Conservation (phyloP, 1,140 invertebrate species). For the Melanaphis sacchari region DNA sequence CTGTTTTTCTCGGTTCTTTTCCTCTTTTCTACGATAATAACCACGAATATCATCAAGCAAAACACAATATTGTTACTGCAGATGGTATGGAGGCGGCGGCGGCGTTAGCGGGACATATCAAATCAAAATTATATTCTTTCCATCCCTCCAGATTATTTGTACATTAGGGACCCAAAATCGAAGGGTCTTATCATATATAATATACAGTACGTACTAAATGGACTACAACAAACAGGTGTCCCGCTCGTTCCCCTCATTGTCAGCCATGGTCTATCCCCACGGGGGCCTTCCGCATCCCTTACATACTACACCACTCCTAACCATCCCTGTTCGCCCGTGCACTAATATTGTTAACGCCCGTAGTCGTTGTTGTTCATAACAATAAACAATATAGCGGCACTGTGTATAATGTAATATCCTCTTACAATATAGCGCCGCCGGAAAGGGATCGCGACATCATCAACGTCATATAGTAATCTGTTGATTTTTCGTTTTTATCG, state of each 20-base stretch:
- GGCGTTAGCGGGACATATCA: constrained; percentile 19
- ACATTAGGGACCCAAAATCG: constrained; percentile 53
- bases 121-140: constrained; percentile 56
- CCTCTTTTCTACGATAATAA: background rate
- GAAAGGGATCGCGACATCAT: constrained; percentile 55
- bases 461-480: constrained; percentile 54
- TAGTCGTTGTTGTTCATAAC: constrained; percentile 55
- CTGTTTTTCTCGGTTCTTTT: background rate
- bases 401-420: constrained; percentile 51
- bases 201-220: constrained; percentile 48
- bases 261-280: constrained; percentile 37
- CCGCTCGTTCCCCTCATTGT: background rate
- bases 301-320: background rate
- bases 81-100: background rate
- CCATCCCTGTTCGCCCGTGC: background rate
- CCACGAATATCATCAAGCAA: background rate
- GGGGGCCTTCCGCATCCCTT: constrained; percentile 41
- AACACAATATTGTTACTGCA: background rate
- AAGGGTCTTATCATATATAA: constrained; percentile 34
- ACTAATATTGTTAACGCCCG: constrained; percentile 57
- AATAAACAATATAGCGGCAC: constrained; percentile 51
- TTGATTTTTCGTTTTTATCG: constrained; percentile 58
- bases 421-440: constrained; percentile 50
- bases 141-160: constrained; percentile 51
- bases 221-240: constrained; percentile 57